Evolutionary conservation across 2,888 invertebrate genomes (phyloP).

Genomic region (Lamellibrachia satsuma): DNA sequence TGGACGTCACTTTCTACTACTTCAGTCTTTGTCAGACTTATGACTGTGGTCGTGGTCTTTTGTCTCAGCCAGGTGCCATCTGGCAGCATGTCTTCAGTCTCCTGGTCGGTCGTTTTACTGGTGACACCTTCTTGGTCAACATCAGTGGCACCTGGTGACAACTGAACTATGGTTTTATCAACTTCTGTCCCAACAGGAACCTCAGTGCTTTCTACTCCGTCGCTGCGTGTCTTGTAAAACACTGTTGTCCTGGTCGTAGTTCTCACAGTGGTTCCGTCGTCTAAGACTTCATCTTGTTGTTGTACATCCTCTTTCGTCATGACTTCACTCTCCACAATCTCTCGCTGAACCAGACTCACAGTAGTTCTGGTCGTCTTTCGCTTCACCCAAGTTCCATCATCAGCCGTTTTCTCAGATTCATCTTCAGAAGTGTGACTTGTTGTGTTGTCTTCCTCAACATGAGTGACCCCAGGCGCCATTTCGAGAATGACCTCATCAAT

Average conservation of each 20-base stretch:
- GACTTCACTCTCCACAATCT: background rate
- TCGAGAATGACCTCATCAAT: slow-evolving; percentile 1
- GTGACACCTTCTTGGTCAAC: too few species aligned
- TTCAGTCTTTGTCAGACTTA: background rate
- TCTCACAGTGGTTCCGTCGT: slow-evolving; percentile 35
- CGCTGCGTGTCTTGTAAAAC: background rate
- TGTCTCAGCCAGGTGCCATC: too few species aligned
- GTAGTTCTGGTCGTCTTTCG: background rate
- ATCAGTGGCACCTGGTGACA: too few species aligned
- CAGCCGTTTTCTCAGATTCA: slow-evolving; percentile 28
- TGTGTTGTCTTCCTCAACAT: background rate
- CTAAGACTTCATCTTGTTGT: slow-evolving; percentile 29
- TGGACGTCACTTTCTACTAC: background rate
- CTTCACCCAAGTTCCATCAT: slow-evolving; percentile 23
- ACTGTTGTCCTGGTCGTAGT: slow-evolving; percentile 19
- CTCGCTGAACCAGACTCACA: background rate
- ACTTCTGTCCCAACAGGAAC: background rate
- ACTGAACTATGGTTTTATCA: too few species aligned
- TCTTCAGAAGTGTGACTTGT: slow-evolving; percentile 24
- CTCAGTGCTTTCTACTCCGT: background rate
- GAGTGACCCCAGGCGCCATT: slow-evolving; percentile 18
- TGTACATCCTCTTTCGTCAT: too few species aligned
- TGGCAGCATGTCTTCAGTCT: too few species aligned
- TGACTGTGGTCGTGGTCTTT: too few species aligned
- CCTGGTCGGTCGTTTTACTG: too few species aligned